Conservation (phyloP, 2,888 invertebrate species). For the Deilephila elpenor region DNA sequence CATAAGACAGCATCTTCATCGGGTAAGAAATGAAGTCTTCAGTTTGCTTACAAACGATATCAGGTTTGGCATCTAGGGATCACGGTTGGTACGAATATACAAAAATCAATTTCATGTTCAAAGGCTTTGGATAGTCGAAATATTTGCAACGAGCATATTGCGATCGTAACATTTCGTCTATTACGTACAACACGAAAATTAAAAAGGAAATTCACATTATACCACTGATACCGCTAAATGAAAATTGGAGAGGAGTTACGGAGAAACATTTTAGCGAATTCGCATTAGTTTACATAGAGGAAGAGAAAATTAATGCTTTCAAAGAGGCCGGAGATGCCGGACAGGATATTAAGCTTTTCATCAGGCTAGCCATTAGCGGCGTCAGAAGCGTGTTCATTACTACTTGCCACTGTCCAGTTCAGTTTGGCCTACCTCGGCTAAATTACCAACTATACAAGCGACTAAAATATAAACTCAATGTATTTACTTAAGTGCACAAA, state of each 20-base stretch:
- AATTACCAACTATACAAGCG: slow-evolving; percentile 49
- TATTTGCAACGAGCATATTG: not conserved
- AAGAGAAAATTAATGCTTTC: slow-evolving; percentile 70
- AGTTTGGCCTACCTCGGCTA: slow-evolving; percentile 45
- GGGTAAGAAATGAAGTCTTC: slow-evolving; percentile 3
- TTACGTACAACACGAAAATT: not conserved
- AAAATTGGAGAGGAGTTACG: slow-evolving; percentile 32
- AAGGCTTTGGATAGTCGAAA: not conserved
- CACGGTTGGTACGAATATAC: not conserved
- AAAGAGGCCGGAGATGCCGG: slow-evolving; percentile 61
- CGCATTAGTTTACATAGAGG: slow-evolving; percentile 63
- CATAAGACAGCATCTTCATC: not conserved
- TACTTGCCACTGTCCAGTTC: slow-evolving; percentile 37
- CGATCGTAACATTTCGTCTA: slow-evolving; percentile 4
- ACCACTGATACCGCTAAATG: slow-evolving; percentile 13
- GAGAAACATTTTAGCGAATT: slow-evolving; percentile 35
- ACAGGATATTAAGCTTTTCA: slow-evolving; percentile 72
- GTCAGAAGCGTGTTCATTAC: slow-evolving; percentile 40
- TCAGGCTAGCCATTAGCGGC: slow-evolving; percentile 60
- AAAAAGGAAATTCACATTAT: not conserved
- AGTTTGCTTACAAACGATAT: slow-evolving; percentile 20
- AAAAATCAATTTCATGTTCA: not conserved
- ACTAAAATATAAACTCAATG: not conserved
- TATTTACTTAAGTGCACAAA: not conserved
- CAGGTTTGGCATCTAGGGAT: slow-evolving; percentile 4